Percentiles rank a stretch among this genome's conserved stretches.
phyloP scores from a whole-genome alignment of 64 coral and sea anemone species.

The Platygyra sinensis region DNA sequence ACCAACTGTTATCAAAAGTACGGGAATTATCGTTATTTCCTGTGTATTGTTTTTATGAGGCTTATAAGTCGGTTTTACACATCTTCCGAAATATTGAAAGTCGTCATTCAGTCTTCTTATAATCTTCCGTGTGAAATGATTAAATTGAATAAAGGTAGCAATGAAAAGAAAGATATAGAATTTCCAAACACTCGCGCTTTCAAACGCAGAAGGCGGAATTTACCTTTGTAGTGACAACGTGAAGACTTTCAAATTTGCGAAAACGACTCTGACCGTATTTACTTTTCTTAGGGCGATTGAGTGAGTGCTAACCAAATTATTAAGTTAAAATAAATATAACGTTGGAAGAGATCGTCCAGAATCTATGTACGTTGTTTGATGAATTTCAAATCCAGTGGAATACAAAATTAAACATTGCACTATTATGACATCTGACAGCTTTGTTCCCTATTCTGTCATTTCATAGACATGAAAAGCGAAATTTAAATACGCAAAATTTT shows the following conservation, averaged over 20 bases:
- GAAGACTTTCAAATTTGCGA: not conserved
- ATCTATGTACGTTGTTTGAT: not conserved
- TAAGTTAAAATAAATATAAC: slow-evolving; percentile 6
- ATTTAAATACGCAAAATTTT: slow-evolving; percentile 18
- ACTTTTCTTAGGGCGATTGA: not conserved
- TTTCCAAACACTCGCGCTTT: slow-evolving; percentile 4
- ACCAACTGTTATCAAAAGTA: not conserved
- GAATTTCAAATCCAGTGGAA: not conserved
- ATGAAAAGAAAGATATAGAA: not conserved
- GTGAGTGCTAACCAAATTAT: not conserved
- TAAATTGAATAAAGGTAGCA: slow-evolving; percentile 3
- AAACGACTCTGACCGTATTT: not conserved
- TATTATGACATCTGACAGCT: not conserved
- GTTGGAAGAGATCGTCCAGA: not conserved
- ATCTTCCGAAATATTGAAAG: not conserved
- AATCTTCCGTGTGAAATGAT: not conserved
- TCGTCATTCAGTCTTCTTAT: not conserved
- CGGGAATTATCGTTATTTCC: not conserved
- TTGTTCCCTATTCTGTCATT: slow-evolving; percentile 6
- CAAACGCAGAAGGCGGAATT: not conserved
- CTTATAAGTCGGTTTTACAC: not conserved
- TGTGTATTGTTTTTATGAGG: not conserved
- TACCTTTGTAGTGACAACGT: not conserved
- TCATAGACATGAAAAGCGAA: slow-evolving; percentile 41
- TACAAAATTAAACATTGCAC: not conserved